phyloP scores from a whole-genome alignment of 2,797 vertebrate genomes.

The Ctenopoma kingsleyae region DNA sequence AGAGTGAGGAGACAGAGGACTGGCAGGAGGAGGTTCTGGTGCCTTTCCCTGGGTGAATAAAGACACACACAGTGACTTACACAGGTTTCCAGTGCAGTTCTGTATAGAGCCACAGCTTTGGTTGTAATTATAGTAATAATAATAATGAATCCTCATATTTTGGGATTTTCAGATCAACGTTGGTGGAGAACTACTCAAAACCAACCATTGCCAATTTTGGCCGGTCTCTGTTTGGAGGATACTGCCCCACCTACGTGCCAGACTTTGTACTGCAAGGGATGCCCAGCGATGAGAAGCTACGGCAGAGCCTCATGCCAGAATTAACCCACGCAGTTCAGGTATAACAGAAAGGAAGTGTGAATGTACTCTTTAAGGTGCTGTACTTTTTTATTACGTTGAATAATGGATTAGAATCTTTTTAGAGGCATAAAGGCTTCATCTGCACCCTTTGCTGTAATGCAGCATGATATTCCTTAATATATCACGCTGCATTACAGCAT shows the following conservation, averaged over 20 bases:
- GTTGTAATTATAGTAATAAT: neutral
- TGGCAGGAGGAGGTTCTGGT: conserved; percentile 97
- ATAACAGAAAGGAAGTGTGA: conserved; percentile 33
- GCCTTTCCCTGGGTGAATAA: conserved; percentile 92
- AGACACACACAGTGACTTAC: too few species aligned
- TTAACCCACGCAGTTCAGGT: conserved; percentile 97
- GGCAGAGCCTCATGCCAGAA: conserved; percentile 92
- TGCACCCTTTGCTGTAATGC: too few species aligned
- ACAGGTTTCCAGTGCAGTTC: neutral
- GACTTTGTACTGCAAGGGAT: conserved; percentile 98
- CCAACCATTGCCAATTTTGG: conserved; percentile 97
- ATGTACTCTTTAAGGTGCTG: too few species aligned
- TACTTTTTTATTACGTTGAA: too few species aligned
- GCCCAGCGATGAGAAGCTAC: conserved; percentile 93
- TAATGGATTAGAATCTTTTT: too few species aligned
- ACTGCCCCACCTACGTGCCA: conserved; percentile 96
- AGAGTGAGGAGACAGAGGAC: conserved; percentile 95
- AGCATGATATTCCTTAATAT: too few species aligned
- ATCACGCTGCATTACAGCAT: too few species aligned
- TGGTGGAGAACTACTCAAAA: conserved; percentile 95
- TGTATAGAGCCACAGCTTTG: neutral
- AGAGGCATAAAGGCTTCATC: too few species aligned
- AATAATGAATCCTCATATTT: neutral
- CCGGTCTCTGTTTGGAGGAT: conserved; percentile 96
- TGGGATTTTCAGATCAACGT: conserved; percentile 86